Percentiles rank a stretch among this genome's conserved stretches.
Conservation (phyloP, 2,797 vertebrate genomes). For the Miichthys miiuy region DNA sequence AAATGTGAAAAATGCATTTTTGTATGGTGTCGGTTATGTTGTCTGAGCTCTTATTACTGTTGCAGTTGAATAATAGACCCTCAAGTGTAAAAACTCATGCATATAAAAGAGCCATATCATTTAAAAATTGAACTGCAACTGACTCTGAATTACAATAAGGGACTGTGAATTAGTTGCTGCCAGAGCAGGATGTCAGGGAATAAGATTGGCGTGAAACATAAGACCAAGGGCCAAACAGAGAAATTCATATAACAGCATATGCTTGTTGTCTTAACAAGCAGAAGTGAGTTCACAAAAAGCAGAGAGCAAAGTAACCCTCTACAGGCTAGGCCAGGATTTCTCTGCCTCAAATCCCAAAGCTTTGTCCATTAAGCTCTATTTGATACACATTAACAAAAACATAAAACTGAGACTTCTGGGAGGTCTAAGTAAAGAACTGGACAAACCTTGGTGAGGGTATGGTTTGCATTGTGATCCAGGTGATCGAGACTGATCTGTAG, state of each 20-base stretch:
- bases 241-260: neutral
- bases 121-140: constrained; percentile 16
- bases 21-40: constrained; percentile 2
- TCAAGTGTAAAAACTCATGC: constrained; percentile 32
- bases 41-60: constrained; percentile 11
- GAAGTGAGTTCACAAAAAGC: constrained; percentile 12
- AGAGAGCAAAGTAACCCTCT: neutral
- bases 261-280: constrained; percentile 5
- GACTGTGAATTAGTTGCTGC: constrained; percentile 23
- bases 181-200: constrained; percentile 12
- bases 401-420: neutral
- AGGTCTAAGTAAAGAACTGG: too few species aligned
- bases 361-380: constrained; percentile 9
- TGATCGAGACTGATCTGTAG: neutral
- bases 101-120: constrained; percentile 46
- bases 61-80: constrained; percentile 19
- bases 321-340: too few species aligned
- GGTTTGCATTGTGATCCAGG: too few species aligned
- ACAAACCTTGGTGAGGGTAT: too few species aligned
- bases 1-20: constrained; percentile 14
- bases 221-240: neutral
- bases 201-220: constrained; percentile 9
- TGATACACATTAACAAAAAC: neutral
- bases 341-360: neutral
- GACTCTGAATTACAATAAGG: constrained; percentile 39